Evolutionary conservation across 1,140 invertebrate species (phyloP).

Genomic region (Conopomorpha cramerella): DNA sequence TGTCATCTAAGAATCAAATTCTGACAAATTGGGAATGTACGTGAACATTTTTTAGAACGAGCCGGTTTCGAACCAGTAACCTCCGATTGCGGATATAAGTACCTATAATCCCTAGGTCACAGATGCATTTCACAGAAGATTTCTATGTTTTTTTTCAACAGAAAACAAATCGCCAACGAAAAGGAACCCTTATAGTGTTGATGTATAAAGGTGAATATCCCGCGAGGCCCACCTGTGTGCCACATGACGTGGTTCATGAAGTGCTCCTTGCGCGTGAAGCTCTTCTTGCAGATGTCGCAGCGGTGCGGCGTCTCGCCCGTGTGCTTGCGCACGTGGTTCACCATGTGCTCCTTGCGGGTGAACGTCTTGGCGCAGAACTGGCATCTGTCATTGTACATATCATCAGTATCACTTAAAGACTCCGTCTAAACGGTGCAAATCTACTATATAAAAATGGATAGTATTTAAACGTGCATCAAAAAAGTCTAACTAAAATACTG

Average conservation of each 20-base stretch:
- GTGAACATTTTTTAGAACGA: too few species aligned
- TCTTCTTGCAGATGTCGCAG: slow-evolving; percentile 77
- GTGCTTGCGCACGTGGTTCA: slow-evolving; percentile 84
- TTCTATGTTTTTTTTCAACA: not conserved
- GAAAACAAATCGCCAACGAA: too few species aligned
- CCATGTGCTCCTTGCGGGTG: slow-evolving; percentile 82
- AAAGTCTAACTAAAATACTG: too few species aligned
- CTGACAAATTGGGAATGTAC: too few species aligned
- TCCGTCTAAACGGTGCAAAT: too few species aligned
- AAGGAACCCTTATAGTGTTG: too few species aligned
- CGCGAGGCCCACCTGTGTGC: slow-evolving; percentile 40
- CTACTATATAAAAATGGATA: too few species aligned
- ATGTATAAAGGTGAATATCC: not conserved
- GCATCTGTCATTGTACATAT: slow-evolving; percentile 55
- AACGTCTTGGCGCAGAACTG: slow-evolving; percentile 85
- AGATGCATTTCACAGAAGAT: not conserved
- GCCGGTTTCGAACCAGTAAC: too few species aligned
- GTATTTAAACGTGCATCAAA: too few species aligned
- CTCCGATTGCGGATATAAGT: not conserved
- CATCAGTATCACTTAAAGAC: not conserved
- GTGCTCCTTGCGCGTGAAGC: slow-evolving; percentile 89
- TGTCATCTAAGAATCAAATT: too few species aligned
- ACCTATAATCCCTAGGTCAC: not conserved
- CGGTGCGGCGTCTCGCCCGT: slow-evolving; percentile 78
- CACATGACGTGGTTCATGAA: slow-evolving; percentile 83